These are phyloP conservation scores for Eledone cirrhosa DNA, from an alignment of 2,888 invertebrate genomes.

Conservation along the genomic window DNA sequence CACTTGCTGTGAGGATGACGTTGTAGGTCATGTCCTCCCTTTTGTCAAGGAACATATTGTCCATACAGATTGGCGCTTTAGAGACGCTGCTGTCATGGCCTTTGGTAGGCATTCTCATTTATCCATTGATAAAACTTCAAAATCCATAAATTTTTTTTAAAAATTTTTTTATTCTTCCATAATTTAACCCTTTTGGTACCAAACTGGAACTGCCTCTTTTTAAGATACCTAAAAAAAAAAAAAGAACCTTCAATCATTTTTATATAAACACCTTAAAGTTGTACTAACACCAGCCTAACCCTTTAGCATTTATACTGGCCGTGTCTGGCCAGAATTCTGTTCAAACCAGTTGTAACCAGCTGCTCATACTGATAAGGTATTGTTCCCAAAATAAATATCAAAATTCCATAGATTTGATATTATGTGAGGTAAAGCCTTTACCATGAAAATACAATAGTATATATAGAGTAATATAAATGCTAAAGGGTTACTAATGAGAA, in stretches of 20 bases:
- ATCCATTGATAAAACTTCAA: not conserved
- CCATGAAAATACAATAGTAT: too few relatives aligned
- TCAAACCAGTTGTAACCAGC: too few relatives aligned
- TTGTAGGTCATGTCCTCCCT: slow-evolving; percentile 93
- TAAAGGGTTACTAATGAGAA: too few relatives aligned
- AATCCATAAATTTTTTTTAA: not conserved
- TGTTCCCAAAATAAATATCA: too few relatives aligned
- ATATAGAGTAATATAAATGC: too few relatives aligned
- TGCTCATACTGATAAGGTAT: too few relatives aligned
- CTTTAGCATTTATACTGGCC: too few relatives aligned
- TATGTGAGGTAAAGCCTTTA: too few relatives aligned
- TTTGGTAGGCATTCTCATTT: slow-evolving; percentile 74
- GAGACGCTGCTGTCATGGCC: slow-evolving; percentile 98
- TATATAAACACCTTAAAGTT: too few relatives aligned
- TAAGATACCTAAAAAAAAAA: not conserved
- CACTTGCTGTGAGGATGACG: slow-evolving; percentile 95
- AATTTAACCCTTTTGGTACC: not conserved
- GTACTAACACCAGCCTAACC: too few relatives aligned
- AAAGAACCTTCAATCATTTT: not conserved
- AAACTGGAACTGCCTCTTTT: not conserved
- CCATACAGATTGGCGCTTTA: slow-evolving; percentile 83
- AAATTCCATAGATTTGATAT: too few relatives aligned
- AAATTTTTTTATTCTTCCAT: not conserved
- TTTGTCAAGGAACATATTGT: slow-evolving; percentile 96
- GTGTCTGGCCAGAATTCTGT: too few relatives aligned